Evolutionary conservation across 2,113 vertebrate species (phyloP), one percentile per base, ranked within the genome.

Genomic region (Cheilinus undulatus): DNA sequence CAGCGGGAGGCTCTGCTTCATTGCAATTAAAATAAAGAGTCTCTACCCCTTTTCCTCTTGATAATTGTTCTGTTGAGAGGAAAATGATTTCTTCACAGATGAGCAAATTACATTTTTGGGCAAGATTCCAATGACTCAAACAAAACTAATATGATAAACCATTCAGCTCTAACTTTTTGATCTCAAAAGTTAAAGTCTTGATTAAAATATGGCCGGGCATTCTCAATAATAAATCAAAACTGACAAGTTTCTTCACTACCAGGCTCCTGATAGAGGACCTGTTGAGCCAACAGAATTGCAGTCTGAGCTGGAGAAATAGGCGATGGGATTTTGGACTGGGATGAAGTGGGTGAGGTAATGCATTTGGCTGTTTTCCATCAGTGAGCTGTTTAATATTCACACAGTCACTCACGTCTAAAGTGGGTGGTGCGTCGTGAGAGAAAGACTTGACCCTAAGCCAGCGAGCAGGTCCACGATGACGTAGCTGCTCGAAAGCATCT

Each of bases 371-470:
- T 42, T 64, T 43, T 52, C 20, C 46, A 40, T 15, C 61, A 22
- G 7, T 7, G 38, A 69, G 75, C 48, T 46, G 27, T 82, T 74
- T 73, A 64, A 67, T 70, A 88, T 76, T 50, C 74, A 75, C n/a
- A 28, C 28, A 46, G 63, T 48, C 4, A 48, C n/a, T 40, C 26
- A 38, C 42, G 58, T 36, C 24, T 22, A 38, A 1, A 26, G 40
- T 22, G 51, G 40, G 42, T 53, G 54, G 43, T 54, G 30, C 20
- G 60, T 48, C 51, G 36, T 19, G 24, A 69, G 61, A 69, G 17
- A 43, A 57, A 52, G 52, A 24, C 22, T 61, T 30, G 30, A 19
- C 36, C 30, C 59, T 12, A 23, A 64, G 49, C 12, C 34, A 68
- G 46, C 23, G 52, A 66, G 32, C 22, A 50, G 34, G 48, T 65